phyloP scores from a whole-genome alignment of 2,888 invertebrate species.

The Rugalucina vietnamica region DNA sequence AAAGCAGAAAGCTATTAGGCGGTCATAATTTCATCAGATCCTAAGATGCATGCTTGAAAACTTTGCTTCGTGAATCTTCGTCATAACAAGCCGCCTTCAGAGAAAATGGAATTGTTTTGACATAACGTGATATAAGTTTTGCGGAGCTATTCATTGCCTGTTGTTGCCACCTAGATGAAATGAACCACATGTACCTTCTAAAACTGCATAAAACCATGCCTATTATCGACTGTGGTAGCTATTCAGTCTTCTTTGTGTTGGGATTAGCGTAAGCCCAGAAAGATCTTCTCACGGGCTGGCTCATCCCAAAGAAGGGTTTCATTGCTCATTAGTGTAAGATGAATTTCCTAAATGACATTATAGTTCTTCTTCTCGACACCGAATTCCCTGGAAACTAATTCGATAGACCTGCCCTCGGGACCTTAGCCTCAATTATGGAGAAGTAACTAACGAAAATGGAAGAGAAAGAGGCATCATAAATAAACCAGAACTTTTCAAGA shows the following conservation, averaged over 20 bases:
- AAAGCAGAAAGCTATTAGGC: background rate
- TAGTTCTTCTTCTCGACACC: background rate
- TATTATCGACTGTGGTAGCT: too few relatives aligned
- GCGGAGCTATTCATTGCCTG: too few relatives aligned
- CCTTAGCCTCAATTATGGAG: background rate
- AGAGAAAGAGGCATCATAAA: background rate
- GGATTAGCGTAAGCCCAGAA: too few relatives aligned
- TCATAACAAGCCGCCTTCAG: too few relatives aligned
- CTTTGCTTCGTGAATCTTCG: background rate
- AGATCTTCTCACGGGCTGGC: too few relatives aligned
- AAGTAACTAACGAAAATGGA: background rate
- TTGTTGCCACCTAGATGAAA: too few relatives aligned
- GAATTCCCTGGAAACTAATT: constrained; percentile 1
- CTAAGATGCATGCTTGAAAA: background rate
- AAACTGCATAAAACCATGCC: too few relatives aligned
- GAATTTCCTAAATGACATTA: constrained; percentile 1
- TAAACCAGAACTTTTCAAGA: background rate
- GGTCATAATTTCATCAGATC: background rate
- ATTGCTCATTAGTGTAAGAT: constrained; percentile 8
- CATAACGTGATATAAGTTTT: too few relatives aligned
- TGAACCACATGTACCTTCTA: too few relatives aligned
- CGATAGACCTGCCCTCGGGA: constrained; percentile 2
- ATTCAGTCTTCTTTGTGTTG: too few relatives aligned
- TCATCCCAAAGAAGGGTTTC: background rate
- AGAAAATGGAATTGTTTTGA: too few relatives aligned